phyloP scores from a whole-genome alignment of 1,140 invertebrate genomes.

The Drosophila oshimai region DNA sequence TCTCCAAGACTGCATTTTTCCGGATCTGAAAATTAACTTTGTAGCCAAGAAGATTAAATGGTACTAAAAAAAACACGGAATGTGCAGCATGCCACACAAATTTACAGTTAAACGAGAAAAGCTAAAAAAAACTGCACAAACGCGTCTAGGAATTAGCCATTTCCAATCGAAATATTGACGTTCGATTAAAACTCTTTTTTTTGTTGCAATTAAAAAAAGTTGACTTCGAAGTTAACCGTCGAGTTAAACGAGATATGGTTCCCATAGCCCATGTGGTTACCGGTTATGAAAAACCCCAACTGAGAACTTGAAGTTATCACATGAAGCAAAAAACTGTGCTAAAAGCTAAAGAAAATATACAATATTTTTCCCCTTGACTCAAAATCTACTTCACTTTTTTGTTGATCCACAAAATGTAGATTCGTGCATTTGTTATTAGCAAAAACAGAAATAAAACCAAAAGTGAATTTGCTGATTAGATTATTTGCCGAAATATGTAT shows the following conservation, averaged over 20 bases:
- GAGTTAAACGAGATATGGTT: slow-evolving; percentile 20
- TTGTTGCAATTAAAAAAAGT: not conserved
- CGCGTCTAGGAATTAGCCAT: not conserved
- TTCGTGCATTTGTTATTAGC: not conserved
- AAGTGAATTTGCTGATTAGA: slow-evolving; percentile 7
- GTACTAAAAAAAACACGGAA: not conserved
- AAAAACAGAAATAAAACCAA: not conserved
- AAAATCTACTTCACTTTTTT: not conserved
- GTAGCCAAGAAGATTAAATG: not conserved
- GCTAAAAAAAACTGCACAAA: not conserved
- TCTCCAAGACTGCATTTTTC: not conserved
- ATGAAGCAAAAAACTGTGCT: not conserved
- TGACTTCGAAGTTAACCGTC: slow-evolving; percentile 12
- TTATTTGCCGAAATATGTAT: not conserved
- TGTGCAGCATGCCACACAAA: slow-evolving; percentile 10
- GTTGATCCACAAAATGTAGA: not conserved
- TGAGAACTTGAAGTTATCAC: not conserved
- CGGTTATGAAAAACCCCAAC: slow-evolving; percentile 3
- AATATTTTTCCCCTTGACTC: slow-evolving; percentile 2
- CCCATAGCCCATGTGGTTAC: slow-evolving; percentile 2
- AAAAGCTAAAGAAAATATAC: not conserved
- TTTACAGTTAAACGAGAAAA: not conserved
- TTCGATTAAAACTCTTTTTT: not conserved
- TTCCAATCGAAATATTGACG: not conserved
- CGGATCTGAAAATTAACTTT: not conserved